Evolutionary conservation across 23 tunicate genomes (phyloP).

Genomic region (Styela plicata): DNA sequence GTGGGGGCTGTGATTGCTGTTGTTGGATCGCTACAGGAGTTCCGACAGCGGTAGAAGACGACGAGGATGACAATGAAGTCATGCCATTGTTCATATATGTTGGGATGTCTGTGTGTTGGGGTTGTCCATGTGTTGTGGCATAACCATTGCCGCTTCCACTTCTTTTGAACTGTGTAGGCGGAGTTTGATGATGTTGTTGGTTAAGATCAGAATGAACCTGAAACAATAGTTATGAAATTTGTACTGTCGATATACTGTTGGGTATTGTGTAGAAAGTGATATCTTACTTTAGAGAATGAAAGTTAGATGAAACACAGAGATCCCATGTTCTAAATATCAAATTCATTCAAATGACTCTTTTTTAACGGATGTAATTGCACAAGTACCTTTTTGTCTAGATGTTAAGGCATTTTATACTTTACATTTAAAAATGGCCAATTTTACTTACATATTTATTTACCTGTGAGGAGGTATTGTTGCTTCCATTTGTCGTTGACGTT

Average conservation of each 20-base stretch:
- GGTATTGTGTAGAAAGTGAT: not conserved
- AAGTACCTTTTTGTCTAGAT: no score
- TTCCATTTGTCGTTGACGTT: not conserved
- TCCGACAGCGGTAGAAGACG: not conserved
- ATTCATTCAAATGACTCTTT: no score
- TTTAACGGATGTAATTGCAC: no score
- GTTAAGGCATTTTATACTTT: no score
- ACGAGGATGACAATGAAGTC: not conserved
- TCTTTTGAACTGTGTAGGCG: conserved; percentile 1
- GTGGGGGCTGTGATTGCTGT: not conserved
- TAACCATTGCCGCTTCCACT: not conserved
- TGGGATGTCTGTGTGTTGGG: conserved; percentile 2
- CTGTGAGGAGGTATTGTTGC: not conserved
- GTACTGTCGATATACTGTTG: not conserved
- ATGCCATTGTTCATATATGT: not conserved
- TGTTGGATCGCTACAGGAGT: not conserved
- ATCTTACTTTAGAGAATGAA: no score
- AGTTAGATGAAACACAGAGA: no score
- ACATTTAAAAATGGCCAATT: not conserved
- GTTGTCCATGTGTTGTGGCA: not conserved
- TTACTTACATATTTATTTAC: not conserved
- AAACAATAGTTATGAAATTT: not conserved
- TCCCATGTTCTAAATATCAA: no score
- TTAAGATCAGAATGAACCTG: not conserved
- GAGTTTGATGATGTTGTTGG: conserved; percentile 5